phyloP scores from a whole-genome alignment of 2,888 invertebrate species.

The Campoletis raptor region DNA sequence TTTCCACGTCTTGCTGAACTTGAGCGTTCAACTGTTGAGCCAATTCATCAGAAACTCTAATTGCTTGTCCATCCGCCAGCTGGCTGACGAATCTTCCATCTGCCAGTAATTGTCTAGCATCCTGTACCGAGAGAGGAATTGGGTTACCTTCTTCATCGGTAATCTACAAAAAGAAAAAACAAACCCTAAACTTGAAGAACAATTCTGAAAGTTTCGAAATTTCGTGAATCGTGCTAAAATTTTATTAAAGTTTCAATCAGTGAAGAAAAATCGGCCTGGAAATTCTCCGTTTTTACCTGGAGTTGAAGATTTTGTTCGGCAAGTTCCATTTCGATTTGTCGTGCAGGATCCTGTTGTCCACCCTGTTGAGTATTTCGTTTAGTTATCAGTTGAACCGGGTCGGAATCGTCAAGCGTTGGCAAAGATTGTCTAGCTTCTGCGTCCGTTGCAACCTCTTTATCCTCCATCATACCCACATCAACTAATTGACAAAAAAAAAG shows the following conservation, averaged over 20 bases:
- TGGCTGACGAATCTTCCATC: slow-evolving; percentile 85
- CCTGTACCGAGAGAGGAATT: slow-evolving; percentile 89
- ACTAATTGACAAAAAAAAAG: slow-evolving; percentile 69
- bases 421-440: slow-evolving; percentile 73
- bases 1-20: slow-evolving; percentile 81
- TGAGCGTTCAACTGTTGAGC: slow-evolving; percentile 85
- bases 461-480: slow-evolving; percentile 77
- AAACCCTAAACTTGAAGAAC: slow-evolving; percentile 20
- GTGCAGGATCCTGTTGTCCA: slow-evolving; percentile 71
- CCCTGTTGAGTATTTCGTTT: slow-evolving; percentile 68
- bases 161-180: slow-evolving; percentile 84
- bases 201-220: neutral
- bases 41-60: slow-evolving; percentile 82
- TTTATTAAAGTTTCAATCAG: neutral
- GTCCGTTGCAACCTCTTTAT: slow-evolving; percentile 71
- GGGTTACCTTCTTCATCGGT: slow-evolving; percentile 90
- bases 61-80: slow-evolving; percentile 80
- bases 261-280: neutral
- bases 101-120: slow-evolving; percentile 88
- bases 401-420: slow-evolving; percentile 76
- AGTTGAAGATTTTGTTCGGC: slow-evolving; percentile 81
- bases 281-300: slow-evolving; percentile 74
- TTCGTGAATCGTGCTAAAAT: slow-evolving; percentile 17
- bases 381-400: slow-evolving; percentile 68
- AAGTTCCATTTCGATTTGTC: slow-evolving; percentile 75